Base-by-base conservation (phyloP, 2,888 invertebrate species). In the Epinotia demarniana region DNA sequence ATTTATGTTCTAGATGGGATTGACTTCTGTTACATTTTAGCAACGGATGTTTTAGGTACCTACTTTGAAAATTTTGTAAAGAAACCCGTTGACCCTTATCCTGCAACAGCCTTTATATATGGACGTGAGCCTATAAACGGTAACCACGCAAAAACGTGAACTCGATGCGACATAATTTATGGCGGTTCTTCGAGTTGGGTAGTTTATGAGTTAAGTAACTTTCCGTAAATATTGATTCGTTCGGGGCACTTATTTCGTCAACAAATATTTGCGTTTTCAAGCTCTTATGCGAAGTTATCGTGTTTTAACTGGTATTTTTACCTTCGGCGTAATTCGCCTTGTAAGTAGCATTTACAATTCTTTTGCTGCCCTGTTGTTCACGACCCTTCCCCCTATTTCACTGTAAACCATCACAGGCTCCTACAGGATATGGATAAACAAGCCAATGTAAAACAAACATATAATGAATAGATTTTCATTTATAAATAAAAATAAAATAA, bases 141-240 rank as follows among this genome's bases (percentile, higher is more conserved):
- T 53, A 53, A 53, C 53, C 53, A 53, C 53, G n/a, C 53, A 53
- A 53, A 49, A 53, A 53, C 53, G 53, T 53, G 53, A 53, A n/a
- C n/a, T 49, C 49, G 49, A 53, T 53, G n/a, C 8, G 53, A 53
- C 53, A 53, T 53, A 53, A 53, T 53, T 53, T 53, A 53, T 53
- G 53, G 53, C 6, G 53, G 53, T 53, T 53, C n/a, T n/a, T 5
- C 53, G 53, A n/a, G 49, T 13, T 49, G 13, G 49, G 49, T 16
- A 4, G 13, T 49, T 49, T 49, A 49, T 49, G 16, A 49, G 53
- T 53, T n/a, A 53, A 8, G 53, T n/a, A 53, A 53, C n/a, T 53
- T 53, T 53, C n/a, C n/a, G 53, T 53, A 53, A n/a, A 53, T 53
- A 53, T 53, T 53, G 4, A 53, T 53, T 53, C n/a, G 6, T 53